Evolutionary conservation across 2,888 invertebrate species (phyloP), one percentile per base, ranked within the genome.

Genomic region (Fragum whitleyi): DNA sequence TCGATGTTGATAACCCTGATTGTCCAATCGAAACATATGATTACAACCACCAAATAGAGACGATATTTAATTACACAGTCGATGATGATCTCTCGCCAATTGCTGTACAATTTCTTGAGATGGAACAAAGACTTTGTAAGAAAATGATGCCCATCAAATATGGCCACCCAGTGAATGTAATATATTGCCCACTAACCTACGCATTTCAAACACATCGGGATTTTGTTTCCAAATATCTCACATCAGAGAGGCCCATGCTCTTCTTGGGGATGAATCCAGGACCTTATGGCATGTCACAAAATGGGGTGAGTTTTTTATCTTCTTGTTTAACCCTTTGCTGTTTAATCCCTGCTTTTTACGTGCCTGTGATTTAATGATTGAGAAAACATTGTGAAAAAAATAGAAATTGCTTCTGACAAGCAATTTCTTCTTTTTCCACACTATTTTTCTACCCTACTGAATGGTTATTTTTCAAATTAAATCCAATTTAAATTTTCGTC

Each of bases 261-360:
- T 97, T 97, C 92, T 95, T 98, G 80, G 98, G 98, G 6, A 98
- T 98, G 97, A 98, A 98, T 94, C 98, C 98, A 19, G 98, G 98
- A n/a, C 98, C 98, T 0, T 98, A 96, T 96, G 98, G 98, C 83
- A 98, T 98, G 98, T 97, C 96, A 36, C 98, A 98, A 94, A 98
- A 97, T 88, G 98, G 98, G 89, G 97, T 97, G 95, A 95, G 95
- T 91, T 14, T 65, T 16, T 42, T 61, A 32, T 32, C 5, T 36
- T 36, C 9, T 36, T 36, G n/a, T n/a, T n/a, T n/a, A n/a, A n/a
- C n/a, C n/a, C n/a, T n/a, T n/a, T n/a, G n/a, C n/a, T n/a, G n/a
- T n/a, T n/a, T n/a, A n/a, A n/a, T n/a, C n/a, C n/a, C n/a, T n/a
- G n/a, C n/a, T n/a, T n/a, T n/a, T n/a, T n/a, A n/a, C n/a, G n/a